Percentiles rank a stretch among this genome's conserved stretches.
phyloP scores from a whole-genome alignment of 2,113 vertebrate species.

The Piprites chloris region DNA sequence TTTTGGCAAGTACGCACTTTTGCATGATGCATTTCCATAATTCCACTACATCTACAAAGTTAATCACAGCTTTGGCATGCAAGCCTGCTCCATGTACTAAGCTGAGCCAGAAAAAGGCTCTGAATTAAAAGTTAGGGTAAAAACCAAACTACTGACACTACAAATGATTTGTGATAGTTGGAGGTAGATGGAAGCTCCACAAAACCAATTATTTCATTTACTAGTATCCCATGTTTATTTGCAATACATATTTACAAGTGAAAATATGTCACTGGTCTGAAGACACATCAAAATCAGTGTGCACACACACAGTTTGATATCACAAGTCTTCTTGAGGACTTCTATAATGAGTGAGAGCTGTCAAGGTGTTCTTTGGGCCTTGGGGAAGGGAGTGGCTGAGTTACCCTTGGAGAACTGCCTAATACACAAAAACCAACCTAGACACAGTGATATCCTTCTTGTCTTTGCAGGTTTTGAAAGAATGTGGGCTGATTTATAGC shows the following conservation, averaged over 20 bases:
- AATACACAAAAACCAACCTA: neutral
- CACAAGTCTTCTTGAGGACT: neutral
- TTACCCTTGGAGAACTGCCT: neutral
- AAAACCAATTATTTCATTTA: constrained; percentile 18
- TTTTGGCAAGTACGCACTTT: constrained; percentile 77
- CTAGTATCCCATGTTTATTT: neutral
- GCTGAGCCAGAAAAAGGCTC: constrained; percentile 57
- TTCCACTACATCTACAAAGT: constrained; percentile 74
- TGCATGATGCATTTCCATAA: constrained; percentile 80
- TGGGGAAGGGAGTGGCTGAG: neutral
- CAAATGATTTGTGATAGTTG: constrained; percentile 19
- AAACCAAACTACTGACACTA: constrained; percentile 41
- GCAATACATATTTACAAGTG: neutral
- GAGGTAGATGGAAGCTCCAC: neutral
- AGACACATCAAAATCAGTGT: neutral
- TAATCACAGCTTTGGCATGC: constrained; percentile 76
- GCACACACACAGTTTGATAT: neutral
- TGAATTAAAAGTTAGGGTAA: constrained; percentile 55
- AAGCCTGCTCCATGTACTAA: constrained; percentile 51
- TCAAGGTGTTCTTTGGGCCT: neutral
- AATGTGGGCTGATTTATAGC: neutral
- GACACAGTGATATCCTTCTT: neutral
- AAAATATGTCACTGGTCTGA: neutral
- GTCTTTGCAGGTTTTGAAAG: neutral
- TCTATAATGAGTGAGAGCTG: neutral